Evolutionary conservation across 2,888 invertebrate genomes (phyloP), one percentile per base, ranked within the genome.

Genomic region (Lysandra bellargus): DNA sequence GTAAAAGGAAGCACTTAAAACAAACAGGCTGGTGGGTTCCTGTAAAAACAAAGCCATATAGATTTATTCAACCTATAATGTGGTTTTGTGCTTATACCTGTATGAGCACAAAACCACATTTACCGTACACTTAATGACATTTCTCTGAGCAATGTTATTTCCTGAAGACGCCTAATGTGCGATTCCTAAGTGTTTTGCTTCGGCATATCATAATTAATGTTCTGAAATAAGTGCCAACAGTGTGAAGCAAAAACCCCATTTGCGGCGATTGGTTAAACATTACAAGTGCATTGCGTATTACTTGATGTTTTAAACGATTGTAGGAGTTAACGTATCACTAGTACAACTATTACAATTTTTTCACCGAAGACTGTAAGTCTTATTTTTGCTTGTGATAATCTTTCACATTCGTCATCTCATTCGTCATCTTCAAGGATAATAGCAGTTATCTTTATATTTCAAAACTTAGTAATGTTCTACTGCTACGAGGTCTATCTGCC

Each of bases 51-150:
- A 17, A 73, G 4, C 2, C 37, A 37, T n/a, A 72, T 72, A 14
- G 12, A 17, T 37, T 6, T 74, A 74, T 74, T 74, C n/a, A 44
- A 74, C 44, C 44, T n/a, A n/a, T n/a, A n/a, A n/a, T n/a, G n/a
- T n/a, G n/a, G n/a, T n/a, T n/a, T n/a, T n/a, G n/a, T n/a, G n/a
- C n/a, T 40, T 74, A 44, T 40, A 17, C 6, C 17, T 4, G 73
- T 73, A 72, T 17, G 72, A n/a, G n/a, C 44, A 44, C 44, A 74
- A 74, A 69, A 74, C 44, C 74, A 74, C 69, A 74, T 74, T 74
- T 74, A 74, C 74, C 74, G 74, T 74, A 74, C 23, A 23, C 74
- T 23, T 74, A 74, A 74, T 74, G 74, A 74, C 74, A 44, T 74
- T 44, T 74, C 74, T 74, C 74, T 44, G 74, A 74, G 23, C 44